Evolutionary conservation across 2,888 invertebrate species (phyloP).

Genomic region (Sylvicola cinctus): DNA sequence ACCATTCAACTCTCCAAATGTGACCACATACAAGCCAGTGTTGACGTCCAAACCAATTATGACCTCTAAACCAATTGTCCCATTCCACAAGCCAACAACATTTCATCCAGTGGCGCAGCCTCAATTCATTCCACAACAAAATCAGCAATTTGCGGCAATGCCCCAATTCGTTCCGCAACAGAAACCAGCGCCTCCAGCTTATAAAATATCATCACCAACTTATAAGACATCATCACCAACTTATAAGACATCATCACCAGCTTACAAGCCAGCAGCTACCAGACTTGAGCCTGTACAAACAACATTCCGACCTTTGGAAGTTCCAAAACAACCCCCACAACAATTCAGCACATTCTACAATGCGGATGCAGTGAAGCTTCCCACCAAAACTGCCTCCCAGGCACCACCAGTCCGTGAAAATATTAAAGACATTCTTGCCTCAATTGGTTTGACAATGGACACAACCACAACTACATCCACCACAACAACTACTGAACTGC

Average conservation of each 20-base stretch:
- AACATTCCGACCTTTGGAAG: neutral
- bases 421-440: slow-evolving; percentile 23
- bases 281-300: neutral
- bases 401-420: slow-evolving; percentile 17
- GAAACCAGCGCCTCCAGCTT: too few relatives aligned
- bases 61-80: slow-evolving; percentile 5
- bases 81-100: slow-evolving; percentile 8
- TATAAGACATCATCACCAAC: too few relatives aligned
- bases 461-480: slow-evolving; percentile 11
- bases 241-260: too few relatives aligned
- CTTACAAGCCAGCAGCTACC: too few relatives aligned
- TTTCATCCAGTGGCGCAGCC: slow-evolving; percentile 1
- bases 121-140: neutral
- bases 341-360: neutral
- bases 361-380: neutral
- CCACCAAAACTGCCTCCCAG: neutral
- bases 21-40: slow-evolving; percentile 28
- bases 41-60: slow-evolving; percentile 13
- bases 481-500: slow-evolving; percentile 8
- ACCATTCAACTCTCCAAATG: slow-evolving; percentile 9
- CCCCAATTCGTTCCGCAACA: too few relatives aligned
- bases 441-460: slow-evolving; percentile 22
- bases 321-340: neutral
- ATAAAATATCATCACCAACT: too few relatives aligned
- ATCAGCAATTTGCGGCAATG: too few relatives aligned